Evolutionary conservation across 1,140 invertebrate genomes (phyloP).

Genomic region (Musca vetustissima): DNA sequence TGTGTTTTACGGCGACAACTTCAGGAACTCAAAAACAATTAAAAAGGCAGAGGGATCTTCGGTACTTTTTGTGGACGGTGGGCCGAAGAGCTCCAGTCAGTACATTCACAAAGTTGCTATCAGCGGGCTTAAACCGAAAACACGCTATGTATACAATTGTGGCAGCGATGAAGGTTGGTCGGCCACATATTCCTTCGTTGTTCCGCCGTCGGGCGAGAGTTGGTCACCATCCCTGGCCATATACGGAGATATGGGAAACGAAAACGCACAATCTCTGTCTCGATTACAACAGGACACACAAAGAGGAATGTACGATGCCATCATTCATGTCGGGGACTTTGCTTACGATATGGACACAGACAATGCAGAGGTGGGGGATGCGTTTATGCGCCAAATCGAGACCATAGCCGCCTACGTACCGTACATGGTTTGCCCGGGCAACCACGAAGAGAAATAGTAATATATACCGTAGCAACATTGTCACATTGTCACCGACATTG

Average conservation of each 20-base stretch:
- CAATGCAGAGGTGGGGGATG: slow-evolving; percentile 79
- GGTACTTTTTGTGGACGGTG: slow-evolving; percentile 77
- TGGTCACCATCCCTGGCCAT: slow-evolving; percentile 83
- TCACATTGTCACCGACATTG: slow-evolving; percentile 56
- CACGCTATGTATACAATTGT: slow-evolving; percentile 79
- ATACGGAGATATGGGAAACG: slow-evolving; percentile 91
- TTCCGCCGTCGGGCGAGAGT: slow-evolving; percentile 61
- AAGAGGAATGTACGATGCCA: slow-evolving; percentile 78
- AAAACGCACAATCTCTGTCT: slow-evolving; percentile 81
- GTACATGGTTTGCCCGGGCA: slow-evolving; percentile 91
- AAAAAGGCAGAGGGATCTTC: slow-evolving; percentile 44
- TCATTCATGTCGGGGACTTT: slow-evolving; percentile 94
- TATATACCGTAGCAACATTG: slow-evolving; percentile 74
- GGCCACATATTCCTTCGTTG: slow-evolving; percentile 72
- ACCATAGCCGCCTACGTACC: slow-evolving; percentile 83
- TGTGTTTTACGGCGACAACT: slow-evolving; percentile 78
- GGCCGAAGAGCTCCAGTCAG: slow-evolving; percentile 58
- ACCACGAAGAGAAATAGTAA: slow-evolving; percentile 87
- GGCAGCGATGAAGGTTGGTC: slow-evolving; percentile 84
- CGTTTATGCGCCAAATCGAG: slow-evolving; percentile 90
- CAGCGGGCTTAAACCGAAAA: slow-evolving; percentile 61
- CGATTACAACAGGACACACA: slow-evolving; percentile 81
- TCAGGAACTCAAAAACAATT: slow-evolving; percentile 60
- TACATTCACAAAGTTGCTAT: slow-evolving; percentile 58
- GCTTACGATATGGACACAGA: slow-evolving; percentile 92